These are phyloP conservation scores for Temnopleurus reevesii DNA, from an alignment of 53 echinoderm and acorn worm species.

Conservation along the genomic window DNA sequence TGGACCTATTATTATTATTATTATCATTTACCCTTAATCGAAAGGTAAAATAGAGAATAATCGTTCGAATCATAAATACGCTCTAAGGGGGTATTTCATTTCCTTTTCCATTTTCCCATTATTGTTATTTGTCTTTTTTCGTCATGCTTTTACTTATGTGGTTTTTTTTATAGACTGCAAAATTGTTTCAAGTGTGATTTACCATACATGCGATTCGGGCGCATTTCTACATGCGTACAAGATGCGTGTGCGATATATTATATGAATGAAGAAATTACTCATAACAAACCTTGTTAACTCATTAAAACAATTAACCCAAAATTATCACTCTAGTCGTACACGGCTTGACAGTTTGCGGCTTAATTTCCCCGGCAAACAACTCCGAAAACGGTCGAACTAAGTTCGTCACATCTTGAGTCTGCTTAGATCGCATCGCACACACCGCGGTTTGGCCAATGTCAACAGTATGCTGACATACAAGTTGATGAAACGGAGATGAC, in stretches of 20 bases:
- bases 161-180: too few relatives aligned
- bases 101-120: too few relatives aligned
- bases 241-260: not conserved
- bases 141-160: too few relatives aligned
- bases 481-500: not conserved
- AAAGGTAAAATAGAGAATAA: too few relatives aligned
- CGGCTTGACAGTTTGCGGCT: conserved; percentile 36
- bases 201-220: too few relatives aligned
- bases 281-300: conserved; percentile 44
- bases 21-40: too few relatives aligned
- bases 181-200: too few relatives aligned
- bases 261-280: not conserved
- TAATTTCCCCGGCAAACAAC: conserved; percentile 51
- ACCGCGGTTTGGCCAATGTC: not conserved
- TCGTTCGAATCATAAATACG: too few relatives aligned
- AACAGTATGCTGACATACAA: conserved; percentile 2
- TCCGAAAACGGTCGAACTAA: not conserved
- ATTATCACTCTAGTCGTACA: conserved; percentile 50
- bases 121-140: too few relatives aligned
- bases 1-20: too few relatives aligned
- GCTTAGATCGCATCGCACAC: not conserved
- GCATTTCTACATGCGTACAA: not conserved
- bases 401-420: not conserved
- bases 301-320: conserved; percentile 50
- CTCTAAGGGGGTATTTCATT: too few relatives aligned